phyloP scores from a whole-genome alignment of 2,113 vertebrate species.

The Entomyzon cyanotis region DNA sequence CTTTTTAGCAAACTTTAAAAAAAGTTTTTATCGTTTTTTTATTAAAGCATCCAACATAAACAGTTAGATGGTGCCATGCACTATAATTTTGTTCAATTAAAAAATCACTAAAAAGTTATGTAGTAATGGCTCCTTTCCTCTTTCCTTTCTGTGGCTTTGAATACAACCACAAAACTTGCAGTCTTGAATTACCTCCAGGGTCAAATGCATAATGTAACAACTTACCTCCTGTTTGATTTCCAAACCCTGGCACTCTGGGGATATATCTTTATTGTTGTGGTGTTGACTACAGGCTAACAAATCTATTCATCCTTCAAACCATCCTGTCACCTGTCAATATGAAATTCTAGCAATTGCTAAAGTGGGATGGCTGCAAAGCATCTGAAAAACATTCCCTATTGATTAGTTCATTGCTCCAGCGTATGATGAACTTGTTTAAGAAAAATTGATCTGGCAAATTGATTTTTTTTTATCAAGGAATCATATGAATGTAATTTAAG shows the following conservation, averaged over 20 bases:
- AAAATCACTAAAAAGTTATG: background rate
- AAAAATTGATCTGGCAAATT: constrained; percentile 77
- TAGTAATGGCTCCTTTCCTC: background rate
- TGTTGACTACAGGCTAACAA: constrained; percentile 74
- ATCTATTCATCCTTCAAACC: constrained; percentile 80
- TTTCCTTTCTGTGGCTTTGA: constrained; percentile 30
- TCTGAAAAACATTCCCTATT: constrained; percentile 77
- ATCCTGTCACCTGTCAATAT: constrained; percentile 73
- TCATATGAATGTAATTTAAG: constrained; percentile 72
- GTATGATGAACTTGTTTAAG: constrained; percentile 81
- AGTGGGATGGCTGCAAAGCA: constrained; percentile 67
- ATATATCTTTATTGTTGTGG: constrained; percentile 72
- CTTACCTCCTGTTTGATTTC: constrained; percentile 76
- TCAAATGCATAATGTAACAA: constrained; percentile 71
- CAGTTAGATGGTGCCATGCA: background rate
- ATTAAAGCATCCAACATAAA: background rate
- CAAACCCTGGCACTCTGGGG: constrained; percentile 36
- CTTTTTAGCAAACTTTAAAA: background rate
- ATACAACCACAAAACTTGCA: constrained; percentile 12
- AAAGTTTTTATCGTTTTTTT: background rate
- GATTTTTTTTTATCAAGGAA: constrained; percentile 74
- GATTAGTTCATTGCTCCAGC: constrained; percentile 70
- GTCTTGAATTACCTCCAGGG: constrained; percentile 58
- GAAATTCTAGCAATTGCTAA: constrained; percentile 78
- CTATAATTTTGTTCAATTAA: background rate